Base-by-base conservation (phyloP, 2,113 vertebrate genomes). In the Notothenia rossii region DNA sequence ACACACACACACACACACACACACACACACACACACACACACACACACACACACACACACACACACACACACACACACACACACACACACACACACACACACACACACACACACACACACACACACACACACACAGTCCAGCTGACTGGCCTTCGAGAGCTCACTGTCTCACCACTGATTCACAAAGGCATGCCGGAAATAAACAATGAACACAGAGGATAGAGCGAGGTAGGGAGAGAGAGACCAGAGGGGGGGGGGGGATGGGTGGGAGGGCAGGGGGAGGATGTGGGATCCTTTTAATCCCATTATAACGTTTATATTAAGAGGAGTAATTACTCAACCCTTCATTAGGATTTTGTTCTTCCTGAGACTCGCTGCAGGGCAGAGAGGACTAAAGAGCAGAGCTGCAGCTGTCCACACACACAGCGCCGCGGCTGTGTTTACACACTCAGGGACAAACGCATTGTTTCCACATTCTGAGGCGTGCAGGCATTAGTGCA, bases 321-420 rank as follows among this genome's bases (percentile, higher is more conserved):
- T 81, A 86, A 86, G 81, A 85, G 58, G 46, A 88, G 74, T 87
- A 85, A 90, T 86, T 88, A 85, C 73, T 84, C 77, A 78, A 40
- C 59, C 63, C 58, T 63, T 85, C 68, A 69, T 69, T 75, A 54
- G 75, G 65, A 84, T 68, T 60, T 33, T 33, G 49, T 55, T 82
- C 29, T 71, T 74, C 49, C 59, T 2, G 77, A 50, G 54, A 60
- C 60, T 75, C 1, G 29, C 79, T 70, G 81, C 11, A 83, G 66
- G 73, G 70, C 61, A 46, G 69, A 81, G 58, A 68, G 59, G 62
- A 49, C 79, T 46, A 58, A 68, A 68, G 75, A 81, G 69, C 74
- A 70, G 33, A 1, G 66, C 77, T 51, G 62, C 43, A 50, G 72
- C 2, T 12, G 45, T 70, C 60, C 75, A 64, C 62, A 56, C 73